Evolutionary conservation across 1,140 invertebrate genomes (phyloP), one percentile per base, ranked within the genome.

Genomic region (Brachionus angularis): DNA sequence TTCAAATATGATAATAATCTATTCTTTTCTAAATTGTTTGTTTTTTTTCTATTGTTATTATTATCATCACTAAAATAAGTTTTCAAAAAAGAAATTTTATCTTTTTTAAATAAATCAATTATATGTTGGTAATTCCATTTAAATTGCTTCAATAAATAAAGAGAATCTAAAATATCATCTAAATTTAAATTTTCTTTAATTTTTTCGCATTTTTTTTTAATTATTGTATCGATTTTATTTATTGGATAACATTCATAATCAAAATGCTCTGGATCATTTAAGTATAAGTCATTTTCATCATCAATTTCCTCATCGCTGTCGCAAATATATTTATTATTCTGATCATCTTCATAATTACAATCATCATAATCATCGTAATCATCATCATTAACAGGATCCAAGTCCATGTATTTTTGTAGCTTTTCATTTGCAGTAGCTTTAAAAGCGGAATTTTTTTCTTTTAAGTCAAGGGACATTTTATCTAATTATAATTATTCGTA

Each of bases 271-370:
- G 53, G 53, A 14, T 67, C 62, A 23, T 25, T 47, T 18, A 21
- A 10, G 14, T 47, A 25, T 46, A 50, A 29, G 31, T 46, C 62
- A 23, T 67, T 67, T 14, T 67, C 62, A n/a, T 67, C 62, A 3
- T 67, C 62, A 4, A 52, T 27, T 5, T 52, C 49, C 2, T 16
- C 49, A 18, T 67, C 47, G 36, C 62, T 46, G 12, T 67, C 62
- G 36, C 42, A 67, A 10, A 67, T 67, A 16, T 67, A 46, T 14
- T 67, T 67, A 29, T 50, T 47, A 18, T 67, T 67, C n/a, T 67
- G 62, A 27, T 50, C 42, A 5, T 67, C 62, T 25, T 47, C 42
- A 16, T 47, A 67, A 33, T n/a, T 50, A 18, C 21, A 58, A 8
- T 34, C 12, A n/a, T 67, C 42, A 1, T 67, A 18, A 21, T 67